A percentile compares a stretch with the other conserved stretches of the same genome.
These are phyloP conservation scores for Catostylus mosaicus DNA, from an alignment of 30 jellyfish, hydroid and myxozoan species.

Conservation along the genomic window DNA sequence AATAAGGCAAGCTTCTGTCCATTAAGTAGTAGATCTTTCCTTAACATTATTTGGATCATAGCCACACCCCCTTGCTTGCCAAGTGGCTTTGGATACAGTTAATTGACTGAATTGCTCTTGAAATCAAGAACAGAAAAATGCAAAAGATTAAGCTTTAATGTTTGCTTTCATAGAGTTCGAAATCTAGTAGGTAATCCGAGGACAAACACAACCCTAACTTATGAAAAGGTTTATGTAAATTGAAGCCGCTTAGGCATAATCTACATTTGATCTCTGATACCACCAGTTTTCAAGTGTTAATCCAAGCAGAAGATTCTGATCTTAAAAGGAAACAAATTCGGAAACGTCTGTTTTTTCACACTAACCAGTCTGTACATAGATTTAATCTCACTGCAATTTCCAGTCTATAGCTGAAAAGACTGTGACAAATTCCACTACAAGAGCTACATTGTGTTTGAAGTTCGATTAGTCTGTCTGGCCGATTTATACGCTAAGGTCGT, in stretches of 20 bases:
- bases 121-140: slow-evolving; percentile 30
- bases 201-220: slow-evolving; percentile 34
- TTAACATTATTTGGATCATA: neutral
- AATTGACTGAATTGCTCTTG: slow-evolving; percentile 39
- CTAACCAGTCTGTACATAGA: slow-evolving; percentile 12
- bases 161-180: slow-evolving; percentile 1
- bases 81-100: slow-evolving; percentile 14
- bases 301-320: slow-evolving; percentile 56
- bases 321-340: slow-evolving; percentile 63
- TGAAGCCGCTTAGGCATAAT: slow-evolving; percentile 33
- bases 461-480: slow-evolving; percentile 10
- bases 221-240: slow-evolving; percentile 38
- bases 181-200: slow-evolving; percentile 10
- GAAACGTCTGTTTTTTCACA: slow-evolving; percentile 29
- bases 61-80: neutral
- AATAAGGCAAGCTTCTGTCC: too few relatives aligned
- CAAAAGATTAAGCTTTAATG: slow-evolving; percentile 17
- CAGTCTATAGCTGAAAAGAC: neutral
- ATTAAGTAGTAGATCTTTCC: neutral
- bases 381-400: slow-evolving; percentile 1
- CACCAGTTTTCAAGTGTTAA: slow-evolving; percentile 47
- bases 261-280: slow-evolving; percentile 12
- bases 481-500: too few relatives aligned
- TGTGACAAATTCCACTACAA: slow-evolving; percentile 1
- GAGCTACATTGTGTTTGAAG: neutral